These are phyloP conservation scores for Oikopleura dioica DNA, from an alignment of 23 tunicate genomes.

Conservation along the genomic window DNA sequence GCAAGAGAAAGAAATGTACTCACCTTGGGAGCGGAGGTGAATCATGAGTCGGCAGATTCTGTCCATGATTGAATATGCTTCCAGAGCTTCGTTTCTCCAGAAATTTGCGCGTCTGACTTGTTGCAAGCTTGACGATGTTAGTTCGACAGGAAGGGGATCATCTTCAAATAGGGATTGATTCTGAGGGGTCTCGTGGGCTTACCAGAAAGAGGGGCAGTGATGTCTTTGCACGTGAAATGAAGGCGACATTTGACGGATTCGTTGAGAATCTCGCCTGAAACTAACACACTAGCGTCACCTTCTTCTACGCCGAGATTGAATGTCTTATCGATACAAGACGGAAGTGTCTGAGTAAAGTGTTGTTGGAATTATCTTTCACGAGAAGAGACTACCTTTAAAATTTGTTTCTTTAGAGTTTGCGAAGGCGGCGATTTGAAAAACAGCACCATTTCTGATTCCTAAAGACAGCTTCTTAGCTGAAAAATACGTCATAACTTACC, in stretches of 20 bases:
- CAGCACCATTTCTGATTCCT: neutral
- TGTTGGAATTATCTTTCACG: neutral
- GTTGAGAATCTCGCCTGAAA: neutral
- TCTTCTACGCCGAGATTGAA: neutral
- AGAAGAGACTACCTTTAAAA: conserved; percentile 11
- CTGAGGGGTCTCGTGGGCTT: neutral
- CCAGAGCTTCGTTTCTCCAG: neutral
- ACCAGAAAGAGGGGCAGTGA: neutral
- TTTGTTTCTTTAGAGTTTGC: neutral
- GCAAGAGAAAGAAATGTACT: neutral
- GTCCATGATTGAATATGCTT: neutral
- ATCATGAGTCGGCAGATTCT: neutral
- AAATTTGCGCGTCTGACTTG: neutral
- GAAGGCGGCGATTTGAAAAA: neutral
- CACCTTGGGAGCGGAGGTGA: neutral
- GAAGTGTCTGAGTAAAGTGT: neutral
- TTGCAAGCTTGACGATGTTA: neutral
- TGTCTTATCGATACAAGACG: neutral
- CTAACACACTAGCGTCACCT: neutral
- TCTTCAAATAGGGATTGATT: no score
- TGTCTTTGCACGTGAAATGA: neutral
- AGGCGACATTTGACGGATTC: neutral
- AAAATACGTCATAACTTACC: neutral
- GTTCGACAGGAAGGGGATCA: no score
- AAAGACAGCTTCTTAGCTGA: neutral